These are phyloP conservation scores for Himalopsyche phryganea DNA, from an alignment of 1,140 invertebrate species.

Conservation along the genomic window DNA sequence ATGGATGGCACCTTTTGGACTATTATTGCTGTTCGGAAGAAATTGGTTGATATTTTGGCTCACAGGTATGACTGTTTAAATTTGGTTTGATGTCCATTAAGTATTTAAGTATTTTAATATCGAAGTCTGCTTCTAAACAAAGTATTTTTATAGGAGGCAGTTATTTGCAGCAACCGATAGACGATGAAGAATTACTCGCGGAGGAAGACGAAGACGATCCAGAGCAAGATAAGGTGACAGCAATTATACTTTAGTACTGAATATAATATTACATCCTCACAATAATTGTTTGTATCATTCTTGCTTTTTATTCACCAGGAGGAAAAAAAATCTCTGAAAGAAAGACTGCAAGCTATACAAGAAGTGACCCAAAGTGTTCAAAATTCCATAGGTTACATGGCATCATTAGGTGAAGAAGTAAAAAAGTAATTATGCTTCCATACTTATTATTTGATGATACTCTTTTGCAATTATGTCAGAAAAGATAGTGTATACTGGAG, in stretches of 20 bases:
- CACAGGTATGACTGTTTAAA: constrained; percentile 50
- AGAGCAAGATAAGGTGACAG: constrained; percentile 62
- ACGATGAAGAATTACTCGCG: constrained; percentile 56
- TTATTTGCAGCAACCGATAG: constrained; percentile 46
- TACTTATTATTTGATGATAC: too few relatives aligned
- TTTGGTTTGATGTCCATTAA: too few relatives aligned
- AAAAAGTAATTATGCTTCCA: constrained; percentile 73
- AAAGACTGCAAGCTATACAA: constrained; percentile 89
- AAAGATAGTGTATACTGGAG: too few relatives aligned
- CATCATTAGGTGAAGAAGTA: constrained; percentile 85
- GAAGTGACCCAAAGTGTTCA: constrained; percentile 94
- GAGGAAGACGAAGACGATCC: constrained; percentile 78
- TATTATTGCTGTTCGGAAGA: constrained; percentile 69
- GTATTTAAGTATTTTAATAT: too few relatives aligned
- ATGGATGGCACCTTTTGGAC: constrained; percentile 78
- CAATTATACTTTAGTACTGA: not conserved
- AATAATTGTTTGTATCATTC: not conserved
- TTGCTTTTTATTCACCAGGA: constrained; percentile 59
- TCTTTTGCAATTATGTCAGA: too few relatives aligned
- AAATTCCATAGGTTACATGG: constrained; percentile 89
- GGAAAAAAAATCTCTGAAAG: constrained; percentile 93
- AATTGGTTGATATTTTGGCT: constrained; percentile 58
- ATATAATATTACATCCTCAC: not conserved
- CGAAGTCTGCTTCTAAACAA: too few relatives aligned
- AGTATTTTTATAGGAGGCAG: constrained; percentile 46